A percentile compares a stretch with the other conserved stretches of the same genome.
These are phyloP conservation scores for zebrafish (Danio rerio) DNA, from an alignment of 2,113 vertebrate genomes.

Conservation along the genomic window GRCz12tu NC_133186.1:34429501-34430000, in stretches of 20 bases:
- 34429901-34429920: conserved; percentile 54
- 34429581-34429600: too few relatives aligned
- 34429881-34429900: conserved; percentile 61
- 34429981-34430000: conserved; percentile 17
- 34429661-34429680: neutral
- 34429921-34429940: conserved; percentile 43
- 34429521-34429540: too few relatives aligned
- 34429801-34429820: conserved; percentile 69
- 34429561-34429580: too few relatives aligned
- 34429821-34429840: conserved; percentile 59
- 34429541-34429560: too few relatives aligned
- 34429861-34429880: conserved; percentile 76
- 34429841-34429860: conserved; percentile 78
- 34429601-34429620: neutral
- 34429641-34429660: neutral
- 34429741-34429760: conserved; percentile 45
- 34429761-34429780: conserved; percentile 72
- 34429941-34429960: conserved; percentile 30
- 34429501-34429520: too few relatives aligned
- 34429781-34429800: conserved; percentile 73
- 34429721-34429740: conserved; percentile 38
- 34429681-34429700: neutral
- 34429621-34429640: neutral
- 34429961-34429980: conserved; percentile 27
- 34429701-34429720: conserved; percentile 22